Evolutionary conservation across 1,140 invertebrate genomes (phyloP).

Genomic region (Coenobita brevimanus): DNA sequence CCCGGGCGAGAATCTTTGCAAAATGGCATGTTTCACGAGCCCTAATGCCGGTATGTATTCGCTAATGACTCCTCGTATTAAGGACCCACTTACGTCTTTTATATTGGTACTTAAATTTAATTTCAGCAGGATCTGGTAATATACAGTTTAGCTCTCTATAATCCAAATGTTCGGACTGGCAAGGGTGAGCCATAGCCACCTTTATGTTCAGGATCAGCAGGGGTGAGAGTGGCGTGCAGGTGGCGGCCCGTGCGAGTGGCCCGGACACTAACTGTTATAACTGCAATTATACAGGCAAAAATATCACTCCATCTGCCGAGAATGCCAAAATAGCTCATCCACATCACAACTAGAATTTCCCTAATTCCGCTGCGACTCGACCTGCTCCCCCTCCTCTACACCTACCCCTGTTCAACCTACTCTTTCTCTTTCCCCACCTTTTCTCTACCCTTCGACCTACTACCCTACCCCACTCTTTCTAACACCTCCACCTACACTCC

Average conservation of each 20-base stretch:
- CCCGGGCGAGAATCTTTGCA: slow-evolving; percentile 17
- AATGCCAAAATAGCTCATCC: slow-evolving; percentile 27
- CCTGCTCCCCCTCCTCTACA: neutral
- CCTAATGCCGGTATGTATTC: slow-evolving; percentile 24
- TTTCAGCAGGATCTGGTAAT: slow-evolving; percentile 33
- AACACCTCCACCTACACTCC: neutral
- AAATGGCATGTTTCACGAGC: slow-evolving; percentile 35
- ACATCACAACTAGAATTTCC: slow-evolving; percentile 20
- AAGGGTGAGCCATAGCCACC: neutral
- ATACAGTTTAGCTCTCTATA: slow-evolving; percentile 40
- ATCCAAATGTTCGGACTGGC: slow-evolving; percentile 11
- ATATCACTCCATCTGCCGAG: slow-evolving; percentile 38
- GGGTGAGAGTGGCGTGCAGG: neutral
- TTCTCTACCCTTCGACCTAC: neutral
- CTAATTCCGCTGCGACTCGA: neutral
- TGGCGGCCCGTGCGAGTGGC: neutral
- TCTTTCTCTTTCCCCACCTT: too few relatives aligned
- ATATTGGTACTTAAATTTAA: slow-evolving; percentile 32
- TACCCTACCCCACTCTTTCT: neutral
- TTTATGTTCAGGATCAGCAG: neutral
- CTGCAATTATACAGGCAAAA: slow-evolving; percentile 45
- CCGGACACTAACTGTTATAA: slow-evolving; percentile 42
- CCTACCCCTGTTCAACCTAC: too few relatives aligned
- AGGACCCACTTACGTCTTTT: slow-evolving; percentile 31
- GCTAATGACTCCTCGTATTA: slow-evolving; percentile 37